A percentile compares a stretch with the other conserved stretches of the same genome.
These are phyloP conservation scores for Adineta ricciae DNA, from an alignment of 2,888 invertebrate species.

Conservation along the genomic window DNA sequence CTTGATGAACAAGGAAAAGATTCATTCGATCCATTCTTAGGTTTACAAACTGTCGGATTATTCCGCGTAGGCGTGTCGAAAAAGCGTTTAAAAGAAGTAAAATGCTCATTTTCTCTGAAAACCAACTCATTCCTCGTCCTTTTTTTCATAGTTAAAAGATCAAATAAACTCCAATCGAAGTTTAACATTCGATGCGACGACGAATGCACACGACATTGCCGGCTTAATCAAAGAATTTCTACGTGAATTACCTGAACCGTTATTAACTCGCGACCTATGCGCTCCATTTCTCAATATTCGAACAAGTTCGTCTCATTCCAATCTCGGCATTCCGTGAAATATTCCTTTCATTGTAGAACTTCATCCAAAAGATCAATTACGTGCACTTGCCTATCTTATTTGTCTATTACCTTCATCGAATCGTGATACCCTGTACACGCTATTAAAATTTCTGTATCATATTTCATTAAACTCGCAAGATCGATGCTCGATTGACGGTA, in stretches of 20 bases:
- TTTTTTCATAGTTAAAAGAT: constrained; percentile 24
- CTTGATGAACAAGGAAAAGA: no score
- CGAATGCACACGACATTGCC: constrained; percentile 27
- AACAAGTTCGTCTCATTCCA: background rate
- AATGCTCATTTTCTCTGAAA: background rate
- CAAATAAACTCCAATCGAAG: constrained; percentile 19
- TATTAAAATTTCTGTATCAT: constrained; percentile 69
- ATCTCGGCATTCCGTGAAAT: no score
- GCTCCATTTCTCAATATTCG: constrained; percentile 73
- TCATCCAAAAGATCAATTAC: constrained; percentile 59
- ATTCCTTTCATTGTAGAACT: constrained; percentile 35
- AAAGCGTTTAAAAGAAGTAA: constrained; percentile 29
- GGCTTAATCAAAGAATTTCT: constrained; percentile 49
- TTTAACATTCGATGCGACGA: constrained; percentile 9
- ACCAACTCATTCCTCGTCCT: background rate
- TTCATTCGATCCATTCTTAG: background rate
- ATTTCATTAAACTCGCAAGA: constrained; percentile 66
- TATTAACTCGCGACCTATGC: constrained; percentile 77
- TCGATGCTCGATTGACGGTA: constrained; percentile 52
- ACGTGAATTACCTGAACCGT: constrained; percentile 78
- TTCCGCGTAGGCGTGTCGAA: constrained; percentile 28
- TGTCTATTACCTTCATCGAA: constrained; percentile 75
- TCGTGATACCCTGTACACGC: constrained; percentile 73
- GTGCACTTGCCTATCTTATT: constrained; percentile 71
- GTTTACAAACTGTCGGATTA: constrained; percentile 19